Conservation (phyloP, 2,797 vertebrate species). For the Acrossocheilus fasciatus region DNA sequence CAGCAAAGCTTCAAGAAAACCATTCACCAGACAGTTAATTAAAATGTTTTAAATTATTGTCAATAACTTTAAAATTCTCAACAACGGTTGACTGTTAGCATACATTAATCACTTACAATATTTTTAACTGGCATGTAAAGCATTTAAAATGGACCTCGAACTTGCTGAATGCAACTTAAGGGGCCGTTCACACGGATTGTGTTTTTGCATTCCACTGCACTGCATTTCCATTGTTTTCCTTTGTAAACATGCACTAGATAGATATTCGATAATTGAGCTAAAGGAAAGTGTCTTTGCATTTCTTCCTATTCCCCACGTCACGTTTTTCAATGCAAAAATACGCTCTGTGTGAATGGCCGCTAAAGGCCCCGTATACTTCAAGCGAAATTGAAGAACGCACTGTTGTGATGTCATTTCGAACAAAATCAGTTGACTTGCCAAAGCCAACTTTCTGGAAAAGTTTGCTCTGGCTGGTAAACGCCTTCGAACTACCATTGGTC, state of each 20-base stretch:
- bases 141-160: not conserved
- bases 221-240: not conserved
- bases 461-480: constrained; percentile 1
- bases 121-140: constrained; percentile 4
- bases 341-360: not conserved
- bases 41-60: constrained; percentile 9
- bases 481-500: not conserved
- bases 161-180: not conserved
- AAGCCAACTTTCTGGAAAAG: not conserved
- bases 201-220: not conserved
- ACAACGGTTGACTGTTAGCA: not conserved
- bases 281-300: not conserved
- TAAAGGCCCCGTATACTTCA: constrained; percentile 6
- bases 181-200: not conserved
- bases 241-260: not conserved
- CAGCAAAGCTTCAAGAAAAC: constrained; percentile 74
- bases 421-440: constrained; percentile 1
- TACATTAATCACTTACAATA: not conserved
- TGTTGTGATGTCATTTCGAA: not conserved
- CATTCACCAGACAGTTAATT: constrained; percentile 30
- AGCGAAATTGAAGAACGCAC: not conserved
- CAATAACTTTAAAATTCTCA: not conserved
- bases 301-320: too few relatives aligned
- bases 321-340: not conserved
- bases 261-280: not conserved